A percentile compares a stretch with the other conserved stretches of the same genome.
phyloP scores from a whole-genome alignment of 2,113 vertebrate species.

The Fulica atra region DNA sequence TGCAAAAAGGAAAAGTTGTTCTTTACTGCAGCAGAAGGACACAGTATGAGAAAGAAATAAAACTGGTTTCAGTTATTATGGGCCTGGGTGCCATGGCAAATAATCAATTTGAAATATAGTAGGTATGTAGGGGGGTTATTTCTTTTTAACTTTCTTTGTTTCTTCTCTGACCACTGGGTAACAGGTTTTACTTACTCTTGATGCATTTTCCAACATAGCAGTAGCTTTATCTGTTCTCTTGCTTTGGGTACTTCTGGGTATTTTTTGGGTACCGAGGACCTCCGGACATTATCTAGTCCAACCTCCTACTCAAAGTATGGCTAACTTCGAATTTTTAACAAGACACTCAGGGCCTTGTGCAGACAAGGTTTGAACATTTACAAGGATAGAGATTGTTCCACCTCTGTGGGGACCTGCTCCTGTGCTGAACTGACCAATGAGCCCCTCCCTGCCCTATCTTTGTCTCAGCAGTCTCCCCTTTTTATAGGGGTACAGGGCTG shows the following conservation, averaged over 20 bases:
- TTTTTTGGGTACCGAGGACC: not conserved
- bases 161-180: not conserved
- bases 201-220: not conserved
- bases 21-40: not conserved
- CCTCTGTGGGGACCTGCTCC: not conserved
- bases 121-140: not conserved
- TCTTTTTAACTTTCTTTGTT: not conserved
- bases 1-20: not conserved
- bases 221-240: not conserved
- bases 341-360: not conserved
- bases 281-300: not conserved
- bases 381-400: not conserved
- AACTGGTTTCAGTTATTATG: not conserved
- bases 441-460: not conserved
- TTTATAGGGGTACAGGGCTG: not conserved
- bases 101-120: not conserved
- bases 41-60: not conserved
- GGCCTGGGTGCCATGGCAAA: not conserved
- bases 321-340: not conserved
- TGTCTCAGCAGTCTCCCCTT: not conserved
- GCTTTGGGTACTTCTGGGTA: not conserved
- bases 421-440: not conserved
- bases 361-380: not conserved
- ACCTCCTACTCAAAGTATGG: not conserved
- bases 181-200: not conserved